Evolutionary conservation across 2,888 invertebrate genomes (phyloP).

Genomic region (Epinotia brunnichana): DNA sequence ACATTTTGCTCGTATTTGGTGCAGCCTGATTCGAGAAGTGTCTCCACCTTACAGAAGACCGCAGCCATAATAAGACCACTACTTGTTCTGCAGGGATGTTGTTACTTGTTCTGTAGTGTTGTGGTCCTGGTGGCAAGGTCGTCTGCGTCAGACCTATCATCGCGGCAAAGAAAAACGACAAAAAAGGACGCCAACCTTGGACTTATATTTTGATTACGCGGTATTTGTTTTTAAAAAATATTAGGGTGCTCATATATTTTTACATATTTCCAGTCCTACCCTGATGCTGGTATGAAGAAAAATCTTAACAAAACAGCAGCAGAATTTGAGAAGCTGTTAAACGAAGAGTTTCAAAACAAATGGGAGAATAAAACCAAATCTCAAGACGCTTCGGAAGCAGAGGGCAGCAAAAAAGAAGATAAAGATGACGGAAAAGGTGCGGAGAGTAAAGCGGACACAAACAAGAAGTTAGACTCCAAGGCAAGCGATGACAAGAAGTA

Average conservation of each 20-base stretch:
- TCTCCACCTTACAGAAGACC: no score
- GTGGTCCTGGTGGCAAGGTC: no score
- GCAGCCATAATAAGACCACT: no score
- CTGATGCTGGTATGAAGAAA: constrained; percentile 75
- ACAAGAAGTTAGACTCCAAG: constrained; percentile 61
- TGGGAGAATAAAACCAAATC: constrained; percentile 64
- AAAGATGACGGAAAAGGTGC: constrained; percentile 57
- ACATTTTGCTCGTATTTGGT: no score
- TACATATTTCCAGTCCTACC: constrained; percentile 66
- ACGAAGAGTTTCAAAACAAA: constrained; percentile 74
- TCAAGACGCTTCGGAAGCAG: constrained; percentile 58
- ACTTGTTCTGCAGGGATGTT: no score
- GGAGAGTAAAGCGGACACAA: constrained; percentile 58
- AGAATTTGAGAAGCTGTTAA: constrained; percentile 76
- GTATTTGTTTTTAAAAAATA: not conserved
- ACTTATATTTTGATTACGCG: no score
- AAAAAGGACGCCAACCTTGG: no score
- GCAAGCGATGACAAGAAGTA: constrained; percentile 63
- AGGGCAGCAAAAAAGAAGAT: constrained; percentile 60
- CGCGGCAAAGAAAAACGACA: no score
- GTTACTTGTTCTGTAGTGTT: no score
- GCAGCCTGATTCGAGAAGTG: no score
- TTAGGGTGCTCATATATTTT: not conserved
- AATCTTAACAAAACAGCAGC: constrained; percentile 75
- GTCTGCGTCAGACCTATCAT: no score